Evolutionary conservation across 92 coral and sea anemone species (phyloP), one percentile per base, ranked within the genome.

Genomic region (Porites evermanni): DNA sequence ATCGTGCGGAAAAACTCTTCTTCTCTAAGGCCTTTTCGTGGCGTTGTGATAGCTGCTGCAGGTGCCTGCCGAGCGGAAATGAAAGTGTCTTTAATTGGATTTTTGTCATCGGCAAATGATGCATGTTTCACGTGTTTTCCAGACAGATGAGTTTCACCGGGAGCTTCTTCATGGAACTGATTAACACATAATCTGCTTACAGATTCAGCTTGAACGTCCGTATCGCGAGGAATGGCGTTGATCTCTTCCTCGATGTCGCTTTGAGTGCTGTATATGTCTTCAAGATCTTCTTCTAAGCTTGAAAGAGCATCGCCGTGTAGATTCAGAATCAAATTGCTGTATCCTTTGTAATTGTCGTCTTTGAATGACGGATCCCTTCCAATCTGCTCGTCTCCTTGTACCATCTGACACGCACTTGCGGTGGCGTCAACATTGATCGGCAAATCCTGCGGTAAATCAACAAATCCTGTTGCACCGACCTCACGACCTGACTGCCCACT

Each of bases 1-100:
- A 94, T 67, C 76, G 79, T 78, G 12, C 23, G 53, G 29, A 90
- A 78, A 67, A 94, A 88, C 8, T 83, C 93, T 21, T 90, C 95
- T 53, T 88, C 94, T n/a, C 87, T 88, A n/a, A 92, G 87, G 17
- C 60, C 83, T 66, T 79, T 76, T 12, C 19, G 20, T 2, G 92
- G 83, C 11, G 66, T 84, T 17, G 86, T 54, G 51, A 72, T 54
- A 7, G 92, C 98, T 50, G 94, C 85, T 9, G 61, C 77, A n/a
- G 32, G 64, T 69, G 50, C 24, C 3, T 60, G 79, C 14, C 13
- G 5, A 32, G 13, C 77, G 4, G 64, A 23, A 20, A 72, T 44
- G 14, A n/a, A 47, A 8, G 67, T 69, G 8, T 52, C n/a, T 20
- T 73, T 53, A 16, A 53, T 17, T 47, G 26, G 44, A 8, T 14